These are phyloP conservation scores for Eulemur mongoz DNA, from an alignment of 2,797 vertebrate genomes.

Conservation along the genomic window DNA sequence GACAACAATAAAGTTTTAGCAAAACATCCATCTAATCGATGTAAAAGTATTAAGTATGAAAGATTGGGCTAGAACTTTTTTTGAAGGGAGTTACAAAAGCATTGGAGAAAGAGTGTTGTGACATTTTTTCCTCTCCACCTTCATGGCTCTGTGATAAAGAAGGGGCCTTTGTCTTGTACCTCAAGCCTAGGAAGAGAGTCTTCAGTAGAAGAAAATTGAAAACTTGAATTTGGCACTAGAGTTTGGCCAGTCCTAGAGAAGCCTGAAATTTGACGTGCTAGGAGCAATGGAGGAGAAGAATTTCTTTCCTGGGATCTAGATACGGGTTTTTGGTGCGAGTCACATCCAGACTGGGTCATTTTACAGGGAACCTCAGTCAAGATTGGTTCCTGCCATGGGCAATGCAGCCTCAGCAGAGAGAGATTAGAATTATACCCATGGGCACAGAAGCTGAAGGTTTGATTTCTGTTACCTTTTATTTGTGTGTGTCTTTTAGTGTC, in stretches of 20 bases:
- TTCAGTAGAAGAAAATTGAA: not conserved
- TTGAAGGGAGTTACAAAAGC: not conserved
- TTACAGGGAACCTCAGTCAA: not conserved
- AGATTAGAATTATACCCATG: not conserved
- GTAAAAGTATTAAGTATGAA: not conserved
- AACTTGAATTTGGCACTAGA: not conserved
- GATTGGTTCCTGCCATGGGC: not conserved
- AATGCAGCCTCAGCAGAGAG: not conserved
- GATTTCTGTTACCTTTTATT: not conserved
- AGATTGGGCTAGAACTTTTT: not conserved
- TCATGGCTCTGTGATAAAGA: not conserved
- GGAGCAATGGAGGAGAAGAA: accelerated
- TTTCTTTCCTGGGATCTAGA: not conserved
- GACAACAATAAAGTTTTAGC: not conserved
- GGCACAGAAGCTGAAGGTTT: not conserved
- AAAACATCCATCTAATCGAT: not conserved
- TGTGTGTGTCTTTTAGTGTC: not conserved
- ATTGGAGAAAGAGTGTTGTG: not conserved
- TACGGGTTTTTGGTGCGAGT: not conserved
- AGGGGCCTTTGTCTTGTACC: not conserved
- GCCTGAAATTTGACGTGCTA: not conserved
- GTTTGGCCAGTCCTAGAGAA: not conserved
- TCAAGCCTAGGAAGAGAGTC: not conserved
- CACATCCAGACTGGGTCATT: not conserved
- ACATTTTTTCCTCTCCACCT: not conserved